Percentiles rank a stretch among this genome's conserved stretches.
phyloP scores from a whole-genome alignment of 2,113 vertebrate species.

The mouse (Mus musculus) region GRCm39 chr10:49333501-49334000 shows the following conservation, averaged over 20 bases:
- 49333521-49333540: conserved; percentile 18
- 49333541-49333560: neutral
- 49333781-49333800: neutral
- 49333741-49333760: neutral
- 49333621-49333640: neutral
- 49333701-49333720: neutral
- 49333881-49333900: neutral
- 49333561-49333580: neutral
- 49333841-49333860: neutral
- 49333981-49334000: neutral
- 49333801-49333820: neutral
- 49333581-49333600: neutral
- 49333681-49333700: neutral
- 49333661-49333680: neutral
- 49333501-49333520: neutral
- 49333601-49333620: neutral
- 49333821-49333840: neutral
- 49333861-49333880: neutral
- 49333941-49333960: neutral
- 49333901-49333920: neutral
- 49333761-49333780: neutral
- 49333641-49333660: neutral
- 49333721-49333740: neutral
- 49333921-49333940: conserved; percentile 3
- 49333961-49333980: neutral